phyloP scores from a whole-genome alignment of 2,797 vertebrate species.

The Urosaurus nigricauda region DNA sequence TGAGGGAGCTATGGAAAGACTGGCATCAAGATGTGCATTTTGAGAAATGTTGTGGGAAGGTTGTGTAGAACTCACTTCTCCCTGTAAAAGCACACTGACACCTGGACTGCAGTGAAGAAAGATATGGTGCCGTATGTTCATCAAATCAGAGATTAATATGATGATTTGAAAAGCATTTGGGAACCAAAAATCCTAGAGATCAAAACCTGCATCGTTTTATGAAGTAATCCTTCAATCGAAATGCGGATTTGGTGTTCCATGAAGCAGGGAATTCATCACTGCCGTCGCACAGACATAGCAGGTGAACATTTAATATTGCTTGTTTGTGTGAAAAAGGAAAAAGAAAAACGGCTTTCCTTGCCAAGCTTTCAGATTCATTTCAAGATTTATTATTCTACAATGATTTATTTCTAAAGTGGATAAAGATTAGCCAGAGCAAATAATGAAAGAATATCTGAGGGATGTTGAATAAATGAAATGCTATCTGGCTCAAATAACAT shows the following conservation, averaged over 20 bases:
- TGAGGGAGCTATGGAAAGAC: not conserved
- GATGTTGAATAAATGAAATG: constrained; percentile 34
- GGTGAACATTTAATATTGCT: constrained; percentile 40
- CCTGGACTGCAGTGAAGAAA: constrained; percentile 16
- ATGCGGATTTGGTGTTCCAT: constrained; percentile 38
- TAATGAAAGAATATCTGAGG: constrained; percentile 28
- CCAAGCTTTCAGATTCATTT: constrained; percentile 46
- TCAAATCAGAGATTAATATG: constrained; percentile 46
- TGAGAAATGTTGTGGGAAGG: not conserved
- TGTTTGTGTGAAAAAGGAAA: constrained; percentile 41
- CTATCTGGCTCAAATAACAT: constrained; percentile 12
- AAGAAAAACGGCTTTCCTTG: constrained; percentile 18
- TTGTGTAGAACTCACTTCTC: constrained; percentile 11
- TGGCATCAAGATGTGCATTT: not conserved
- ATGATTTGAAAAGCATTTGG: constrained; percentile 46
- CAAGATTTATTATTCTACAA: constrained; percentile 35
- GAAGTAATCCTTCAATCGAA: constrained; percentile 51
- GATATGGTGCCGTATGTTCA: constrained; percentile 47
- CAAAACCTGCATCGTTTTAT: constrained; percentile 50
- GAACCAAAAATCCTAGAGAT: constrained; percentile 52
- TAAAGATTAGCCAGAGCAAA: constrained; percentile 48
- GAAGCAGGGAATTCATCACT: constrained; percentile 46
- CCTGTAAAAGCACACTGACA: constrained; percentile 35
- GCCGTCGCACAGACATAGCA: constrained; percentile 32
- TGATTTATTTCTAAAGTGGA: constrained; percentile 31